These are phyloP conservation scores for Hanleya hanleyi DNA, from an alignment of 2,888 invertebrate species.

Conservation along the genomic window DNA sequence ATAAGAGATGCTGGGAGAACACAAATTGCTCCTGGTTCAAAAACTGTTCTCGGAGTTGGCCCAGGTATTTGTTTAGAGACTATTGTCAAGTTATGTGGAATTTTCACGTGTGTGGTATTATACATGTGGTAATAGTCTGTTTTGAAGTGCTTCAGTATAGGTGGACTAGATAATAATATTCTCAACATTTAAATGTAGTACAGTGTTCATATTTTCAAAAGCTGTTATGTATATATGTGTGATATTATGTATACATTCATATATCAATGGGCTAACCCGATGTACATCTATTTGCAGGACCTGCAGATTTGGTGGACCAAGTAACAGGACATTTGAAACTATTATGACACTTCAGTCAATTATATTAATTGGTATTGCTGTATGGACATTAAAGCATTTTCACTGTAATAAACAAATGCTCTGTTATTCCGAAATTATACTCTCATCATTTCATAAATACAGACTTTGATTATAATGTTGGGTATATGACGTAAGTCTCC, in stretches of 20 bases:
- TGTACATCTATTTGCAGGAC: slow-evolving; percentile 73
- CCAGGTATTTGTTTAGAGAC: too few relatives aligned
- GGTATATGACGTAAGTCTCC: too few relatives aligned
- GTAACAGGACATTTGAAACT: slow-evolving; percentile 92
- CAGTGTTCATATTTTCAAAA: too few relatives aligned
- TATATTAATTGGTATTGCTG: background rate
- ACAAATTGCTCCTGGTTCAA: slow-evolving; percentile 90
- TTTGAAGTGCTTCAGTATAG: background rate
- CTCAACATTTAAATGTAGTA: background rate
- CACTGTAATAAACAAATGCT: too few relatives aligned
- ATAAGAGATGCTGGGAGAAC: slow-evolving; percentile 95
- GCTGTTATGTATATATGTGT: too few relatives aligned
- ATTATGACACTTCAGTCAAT: slow-evolving; percentile 75
- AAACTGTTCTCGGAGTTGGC: slow-evolving; percentile 94
- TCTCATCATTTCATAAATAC: too few relatives aligned
- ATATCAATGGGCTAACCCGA: background rate
- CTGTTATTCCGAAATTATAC: too few relatives aligned
- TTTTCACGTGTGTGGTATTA: background rate
- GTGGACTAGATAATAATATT: background rate
- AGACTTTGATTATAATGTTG: too few relatives aligned
- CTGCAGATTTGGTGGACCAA: slow-evolving; percentile 83
- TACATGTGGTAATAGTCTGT: background rate
- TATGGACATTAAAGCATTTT: too few relatives aligned
- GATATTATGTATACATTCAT: too few relatives aligned
- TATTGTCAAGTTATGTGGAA: too few relatives aligned